Evolutionary conservation across 2,888 invertebrate genomes (phyloP).

Genomic region (Pantelozetes paolii): DNA sequence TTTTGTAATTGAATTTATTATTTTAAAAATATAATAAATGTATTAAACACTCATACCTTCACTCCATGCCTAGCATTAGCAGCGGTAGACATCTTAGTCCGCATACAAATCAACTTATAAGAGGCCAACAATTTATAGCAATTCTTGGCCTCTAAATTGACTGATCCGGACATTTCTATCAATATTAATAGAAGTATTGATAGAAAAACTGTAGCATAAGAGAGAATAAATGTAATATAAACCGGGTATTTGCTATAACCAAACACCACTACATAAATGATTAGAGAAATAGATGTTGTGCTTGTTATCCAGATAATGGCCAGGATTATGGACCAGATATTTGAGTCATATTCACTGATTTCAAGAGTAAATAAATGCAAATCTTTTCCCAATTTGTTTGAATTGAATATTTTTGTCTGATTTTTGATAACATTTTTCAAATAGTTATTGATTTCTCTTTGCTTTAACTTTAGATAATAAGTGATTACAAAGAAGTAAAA

Average conservation of each 20-base stretch:
- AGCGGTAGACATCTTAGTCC: neutral
- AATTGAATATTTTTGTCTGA: neutral
- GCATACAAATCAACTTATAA: neutral
- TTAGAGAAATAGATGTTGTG: neutral
- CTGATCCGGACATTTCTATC: neutral
- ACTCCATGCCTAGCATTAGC: neutral
- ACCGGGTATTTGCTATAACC: neutral
- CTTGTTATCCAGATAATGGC: neutral
- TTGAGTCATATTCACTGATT: neutral
- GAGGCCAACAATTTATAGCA: neutral
- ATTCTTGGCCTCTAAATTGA: neutral
- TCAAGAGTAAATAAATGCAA: neutral
- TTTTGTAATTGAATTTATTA: neutral
- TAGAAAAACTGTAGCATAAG: neutral
- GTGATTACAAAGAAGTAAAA: constrained; percentile 33
- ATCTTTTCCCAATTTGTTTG: neutral
- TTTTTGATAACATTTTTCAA: neutral
- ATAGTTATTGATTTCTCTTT: constrained; percentile 8
- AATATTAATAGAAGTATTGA: neutral
- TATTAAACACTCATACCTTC: neutral
- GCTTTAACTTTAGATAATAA: constrained; percentile 9
- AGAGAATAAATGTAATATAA: neutral
- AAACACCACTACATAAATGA: neutral
- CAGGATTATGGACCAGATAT: neutral
- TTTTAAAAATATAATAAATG: neutral